Evolutionary conservation across 2,113 vertebrate species (phyloP), one percentile per base, ranked within the genome.

Genomic region (Alligator sinensis): DNA sequence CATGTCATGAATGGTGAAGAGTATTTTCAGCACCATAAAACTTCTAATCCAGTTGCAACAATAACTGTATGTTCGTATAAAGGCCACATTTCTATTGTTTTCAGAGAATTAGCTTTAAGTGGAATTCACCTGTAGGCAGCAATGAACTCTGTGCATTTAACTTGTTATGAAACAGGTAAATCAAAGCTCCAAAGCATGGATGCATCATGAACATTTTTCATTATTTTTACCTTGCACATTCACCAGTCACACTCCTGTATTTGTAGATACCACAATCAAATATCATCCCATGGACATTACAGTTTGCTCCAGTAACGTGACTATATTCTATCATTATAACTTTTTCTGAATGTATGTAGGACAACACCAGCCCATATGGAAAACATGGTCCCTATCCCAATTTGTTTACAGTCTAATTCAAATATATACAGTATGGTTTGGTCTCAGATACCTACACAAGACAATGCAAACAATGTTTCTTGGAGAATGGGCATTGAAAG

Each of bases 11-110:
- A 95, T 84, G 55, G 77, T 94, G 70, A 87, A 86, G 92, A 95
- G 92, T 93, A 94, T 93, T 95, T 96, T 96, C 81, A 38, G 88
- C 61, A 62, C 78, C 60, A 61, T 86, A 86, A 88, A 84, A 86
- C 81, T 92, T 89, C 91, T 80, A 91, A 82, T 84, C 57, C 79
- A 19, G 19, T 79, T 80, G 70, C 64, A 85, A 91, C 92, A 89
- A 80, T 55, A 82, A 91, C 58, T 61, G 58, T 59, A 60, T 60
- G 19, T 61, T 86, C 30, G 77, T 76, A 92, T 91, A 81, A 89
- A 83, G 79, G 14, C 34, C 22, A 24, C 14, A 77, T 38, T 88
- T 84, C 75, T 75, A 68, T 54, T n/a, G n/a, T 72, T 92, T 0
- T 0, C 57, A 84, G 15, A 25, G 80, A 62, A 86, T 80, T 57